Evolutionary conservation across 2,888 invertebrate genomes (phyloP).

Genomic region (Eupithecia inturbata): DNA sequence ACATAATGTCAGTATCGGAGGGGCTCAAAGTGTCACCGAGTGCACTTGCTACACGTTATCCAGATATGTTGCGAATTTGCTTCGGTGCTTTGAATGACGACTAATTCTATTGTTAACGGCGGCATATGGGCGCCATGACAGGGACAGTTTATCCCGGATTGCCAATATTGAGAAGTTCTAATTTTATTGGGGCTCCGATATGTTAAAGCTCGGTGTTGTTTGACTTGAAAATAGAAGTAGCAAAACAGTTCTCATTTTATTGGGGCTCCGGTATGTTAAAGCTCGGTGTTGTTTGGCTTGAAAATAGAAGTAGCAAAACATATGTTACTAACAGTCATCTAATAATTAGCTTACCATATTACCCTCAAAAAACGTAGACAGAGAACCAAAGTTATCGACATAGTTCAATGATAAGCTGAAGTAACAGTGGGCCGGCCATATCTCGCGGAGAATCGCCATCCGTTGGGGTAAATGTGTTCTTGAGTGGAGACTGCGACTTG

Average conservation of each 20-base stretch:
- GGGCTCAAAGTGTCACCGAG: slow-evolving; percentile 81
- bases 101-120: slow-evolving; percentile 81
- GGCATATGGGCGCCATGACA: slow-evolving; percentile 79
- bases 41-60: slow-evolving; percentile 76
- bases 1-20: slow-evolving; percentile 80
- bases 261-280: neutral
- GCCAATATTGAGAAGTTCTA: slow-evolving; percentile 54
- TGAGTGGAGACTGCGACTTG: too few species aligned
- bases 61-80: slow-evolving; percentile 76
- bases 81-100: slow-evolving; percentile 79
- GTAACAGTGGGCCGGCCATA: too few species aligned
- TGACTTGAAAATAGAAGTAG: neutral
- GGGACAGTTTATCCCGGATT: slow-evolving; percentile 64
- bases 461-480: too few species aligned
- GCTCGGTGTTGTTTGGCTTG: neutral
- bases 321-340: too few species aligned
- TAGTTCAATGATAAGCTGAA: too few species aligned
- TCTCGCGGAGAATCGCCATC: too few species aligned
- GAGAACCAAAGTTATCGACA: too few species aligned
- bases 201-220: neutral
- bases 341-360: too few species aligned
- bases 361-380: too few species aligned
- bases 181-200: slow-evolving; percentile 14
- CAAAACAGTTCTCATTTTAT: slow-evolving; percentile 33
- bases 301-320: slow-evolving; percentile 4